Evolutionary conservation across 2,797 vertebrate species (phyloP).

Genomic region (Artibeus jamaicensis): DNA sequence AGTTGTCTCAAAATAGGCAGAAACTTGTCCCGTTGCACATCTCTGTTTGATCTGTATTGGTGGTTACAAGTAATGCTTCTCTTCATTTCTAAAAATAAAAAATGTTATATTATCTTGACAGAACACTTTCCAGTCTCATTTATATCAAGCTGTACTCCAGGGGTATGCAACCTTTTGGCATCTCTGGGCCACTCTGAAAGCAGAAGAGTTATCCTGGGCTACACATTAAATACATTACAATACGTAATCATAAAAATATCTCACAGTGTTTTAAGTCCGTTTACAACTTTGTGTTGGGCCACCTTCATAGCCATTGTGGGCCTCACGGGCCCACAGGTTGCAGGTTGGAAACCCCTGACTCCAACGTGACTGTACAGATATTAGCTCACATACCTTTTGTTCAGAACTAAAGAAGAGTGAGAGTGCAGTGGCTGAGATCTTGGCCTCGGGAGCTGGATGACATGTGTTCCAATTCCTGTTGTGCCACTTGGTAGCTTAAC

Average conservation of each 20-base stretch:
- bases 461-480: not conserved
- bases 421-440: not conserved
- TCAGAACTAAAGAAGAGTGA: not conserved
- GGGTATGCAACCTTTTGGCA: too few relatives aligned
- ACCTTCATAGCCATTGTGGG: too few relatives aligned
- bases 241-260: too few relatives aligned
- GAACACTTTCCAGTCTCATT: not conserved
- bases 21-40: not conserved
- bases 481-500: not conserved
- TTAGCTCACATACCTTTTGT: not conserved
- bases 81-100: constrained; percentile 48
- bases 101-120: not conserved
- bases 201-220: too few relatives aligned
- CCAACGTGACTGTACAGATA: not conserved
- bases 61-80: not conserved
- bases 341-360: too few relatives aligned
- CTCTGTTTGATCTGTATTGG: not conserved
- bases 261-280: too few relatives aligned
- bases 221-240: too few relatives aligned
- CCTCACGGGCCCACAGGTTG: too few relatives aligned
- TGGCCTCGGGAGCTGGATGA: not conserved
- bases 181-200: too few relatives aligned
- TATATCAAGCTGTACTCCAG: not conserved
- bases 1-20: constrained; percentile 30
- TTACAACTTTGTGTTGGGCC: too few relatives aligned